Base-by-base conservation (phyloP, 2,888 invertebrate species). In the Lycia hirtaria region DNA sequence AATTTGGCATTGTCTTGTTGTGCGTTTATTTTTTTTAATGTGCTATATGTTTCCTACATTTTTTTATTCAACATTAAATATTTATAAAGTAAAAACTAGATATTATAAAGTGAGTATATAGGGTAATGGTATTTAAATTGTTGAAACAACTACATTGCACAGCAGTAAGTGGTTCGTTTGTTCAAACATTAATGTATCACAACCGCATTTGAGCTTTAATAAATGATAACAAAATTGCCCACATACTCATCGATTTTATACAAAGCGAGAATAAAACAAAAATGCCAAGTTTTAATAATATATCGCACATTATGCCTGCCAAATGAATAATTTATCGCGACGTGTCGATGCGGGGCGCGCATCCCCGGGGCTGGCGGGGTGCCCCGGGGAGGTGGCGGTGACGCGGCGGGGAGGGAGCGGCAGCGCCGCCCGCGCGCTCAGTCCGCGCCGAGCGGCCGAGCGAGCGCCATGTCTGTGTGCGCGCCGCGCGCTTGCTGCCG, bases 241-340 rank as follows among this genome's bases (percentile, higher is more conserved):
- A 71, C 68, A 65, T 63, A 70, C 67, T 68, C 71, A 83, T 81
- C 75, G 81, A 86, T 86, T 84, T 80, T 75, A 78, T 79, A 75
- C 61, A 61, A 53, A 70, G 72, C 68, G 71, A 78, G 81, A 81
- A 81, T 80, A 81, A 80, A 75, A 87, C 85, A 86, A 87, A 89
- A 91, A 90, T 88, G 86, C 80, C 82, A 88, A 90, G 84, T 89
- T 90, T 92, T 90, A 92, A 92, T 91, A 92, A 92, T 92, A 88
- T 85, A 91, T 90, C 80, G 87, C 88, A 89, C 90, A 91, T 91
- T 88, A 90, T 89, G 88, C 84, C 87, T 81, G 87, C 81, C 87
- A 87, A 87, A 88, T 90, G 91, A 91, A 92, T 91, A 87, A 92
- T 91, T 90, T 89, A 92, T 89, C 80, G 84, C 76, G 75, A 83